Evolutionary conservation across 2,888 invertebrate genomes (phyloP).

Genomic region (Tenthredo mesomela): DNA sequence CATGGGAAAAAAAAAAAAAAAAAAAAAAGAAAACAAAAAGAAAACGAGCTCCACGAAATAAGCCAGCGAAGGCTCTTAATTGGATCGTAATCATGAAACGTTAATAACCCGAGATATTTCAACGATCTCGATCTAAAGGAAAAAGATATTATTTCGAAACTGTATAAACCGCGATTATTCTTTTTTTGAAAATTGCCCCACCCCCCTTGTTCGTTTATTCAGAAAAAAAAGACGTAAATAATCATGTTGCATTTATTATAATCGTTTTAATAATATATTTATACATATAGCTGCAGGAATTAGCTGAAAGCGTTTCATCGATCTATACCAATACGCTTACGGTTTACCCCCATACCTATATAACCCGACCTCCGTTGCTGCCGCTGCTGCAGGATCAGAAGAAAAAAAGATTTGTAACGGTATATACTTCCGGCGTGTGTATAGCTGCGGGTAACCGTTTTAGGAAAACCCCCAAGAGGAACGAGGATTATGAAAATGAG

Average conservation of each 20-base stretch:
- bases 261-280: too few relatives aligned
- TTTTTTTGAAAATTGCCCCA: not conserved
- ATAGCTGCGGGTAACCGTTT: slow-evolving; percentile 23
- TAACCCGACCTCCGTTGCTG: too few relatives aligned
- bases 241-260: too few relatives aligned
- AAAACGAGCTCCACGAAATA: slow-evolving; percentile 23
- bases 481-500: slow-evolving; percentile 47
- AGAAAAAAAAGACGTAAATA: too few relatives aligned
- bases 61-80: slow-evolving; percentile 31
- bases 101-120: slow-evolving; percentile 7
- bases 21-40: not conserved
- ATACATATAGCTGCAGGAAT: not conserved
- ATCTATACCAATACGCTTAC: not conserved
- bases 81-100: slow-evolving; percentile 34
- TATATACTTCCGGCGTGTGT: slow-evolving; percentile 1
- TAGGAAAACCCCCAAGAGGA: slow-evolving; percentile 40
- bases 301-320: slow-evolving; percentile 3
- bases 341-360: not conserved
- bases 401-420: slow-evolving; percentile 11
- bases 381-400: not conserved
- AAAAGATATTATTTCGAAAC: not conserved
- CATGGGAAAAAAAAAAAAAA: not conserved
- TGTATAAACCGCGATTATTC: not conserved
- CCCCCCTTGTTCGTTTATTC: not conserved
- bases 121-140: not conserved